A percentile compares a stretch with the other conserved stretches of the same genome.
These are phyloP conservation scores for Cebidichthys violaceus DNA, from an alignment of 2,113 vertebrate species.

Conservation along the genomic window DNA sequence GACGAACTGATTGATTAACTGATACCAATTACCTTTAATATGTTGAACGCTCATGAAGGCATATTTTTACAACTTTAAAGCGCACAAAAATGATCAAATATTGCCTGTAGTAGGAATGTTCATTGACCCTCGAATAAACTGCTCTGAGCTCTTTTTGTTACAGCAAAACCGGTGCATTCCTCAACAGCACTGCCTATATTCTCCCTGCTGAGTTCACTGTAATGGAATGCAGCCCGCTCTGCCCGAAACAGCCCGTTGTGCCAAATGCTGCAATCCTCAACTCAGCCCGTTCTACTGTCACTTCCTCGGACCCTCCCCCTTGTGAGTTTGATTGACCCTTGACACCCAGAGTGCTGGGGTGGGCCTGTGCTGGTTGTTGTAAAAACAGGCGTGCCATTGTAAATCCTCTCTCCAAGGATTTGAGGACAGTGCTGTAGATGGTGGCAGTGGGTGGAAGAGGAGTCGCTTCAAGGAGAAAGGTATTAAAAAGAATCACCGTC, in stretches of 20 bases:
- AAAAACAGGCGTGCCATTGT: conserved; percentile 45
- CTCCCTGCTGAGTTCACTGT: conserved; percentile 68
- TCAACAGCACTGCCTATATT: conserved; percentile 55
- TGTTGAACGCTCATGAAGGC: background rate
- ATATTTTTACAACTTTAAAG: background rate
- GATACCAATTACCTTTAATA: background rate
- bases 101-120: background rate
- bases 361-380: conserved; percentile 34
- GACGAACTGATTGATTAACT: background rate
- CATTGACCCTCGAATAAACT: background rate
- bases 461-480: conserved; percentile 56
- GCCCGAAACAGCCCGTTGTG: conserved; percentile 61
- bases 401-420: conserved; percentile 46
- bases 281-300: conserved; percentile 32
- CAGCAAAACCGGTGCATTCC: conserved; percentile 56
- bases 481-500: conserved; percentile 62
- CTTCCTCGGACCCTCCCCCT: conserved; percentile 43
- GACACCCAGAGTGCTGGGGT: conserved; percentile 31
- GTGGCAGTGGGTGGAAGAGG: conserved; percentile 21
- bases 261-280: conserved; percentile 40
- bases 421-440: conserved; percentile 21
- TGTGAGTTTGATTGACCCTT: conserved; percentile 60
- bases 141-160: conserved; percentile 18
- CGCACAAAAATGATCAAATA: background rate
- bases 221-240: conserved; percentile 68